Conservation (phyloP, 2,113 vertebrate species). For the Phrynosoma blainvillii region DNA sequence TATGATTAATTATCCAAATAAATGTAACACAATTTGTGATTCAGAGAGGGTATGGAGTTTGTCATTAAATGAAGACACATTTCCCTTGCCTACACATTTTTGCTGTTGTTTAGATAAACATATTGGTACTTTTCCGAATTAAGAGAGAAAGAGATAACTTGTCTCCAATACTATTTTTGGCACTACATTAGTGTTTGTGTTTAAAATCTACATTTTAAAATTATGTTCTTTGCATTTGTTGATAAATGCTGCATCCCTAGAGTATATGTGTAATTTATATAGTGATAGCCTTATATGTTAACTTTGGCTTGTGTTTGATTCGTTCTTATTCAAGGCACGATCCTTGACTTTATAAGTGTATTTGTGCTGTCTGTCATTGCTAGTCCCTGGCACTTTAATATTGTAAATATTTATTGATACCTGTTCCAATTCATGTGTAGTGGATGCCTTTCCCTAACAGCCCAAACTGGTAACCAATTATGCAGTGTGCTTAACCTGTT, state of each 20-base stretch:
- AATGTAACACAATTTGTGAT: neutral
- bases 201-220: neutral
- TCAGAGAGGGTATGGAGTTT: neutral
- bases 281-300: neutral
- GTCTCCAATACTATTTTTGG: neutral
- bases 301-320: neutral
- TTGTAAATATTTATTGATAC: neutral
- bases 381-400: neutral
- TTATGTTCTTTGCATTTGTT: neutral
- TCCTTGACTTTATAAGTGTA: neutral
- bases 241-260: neutral
- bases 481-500: neutral
- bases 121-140: neutral
- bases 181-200: neutral
- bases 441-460: neutral
- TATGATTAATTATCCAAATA: neutral
- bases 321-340: neutral
- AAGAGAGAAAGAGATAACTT: neutral
- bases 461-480: constrained; percentile 19
- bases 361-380: neutral
- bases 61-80: neutral
- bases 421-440: neutral
- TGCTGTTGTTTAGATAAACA: neutral
- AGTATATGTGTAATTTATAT: neutral
- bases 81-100: neutral